Base-by-base conservation (phyloP, 2,797 vertebrate species). In the Tragelaphus eurycerus region DNA sequence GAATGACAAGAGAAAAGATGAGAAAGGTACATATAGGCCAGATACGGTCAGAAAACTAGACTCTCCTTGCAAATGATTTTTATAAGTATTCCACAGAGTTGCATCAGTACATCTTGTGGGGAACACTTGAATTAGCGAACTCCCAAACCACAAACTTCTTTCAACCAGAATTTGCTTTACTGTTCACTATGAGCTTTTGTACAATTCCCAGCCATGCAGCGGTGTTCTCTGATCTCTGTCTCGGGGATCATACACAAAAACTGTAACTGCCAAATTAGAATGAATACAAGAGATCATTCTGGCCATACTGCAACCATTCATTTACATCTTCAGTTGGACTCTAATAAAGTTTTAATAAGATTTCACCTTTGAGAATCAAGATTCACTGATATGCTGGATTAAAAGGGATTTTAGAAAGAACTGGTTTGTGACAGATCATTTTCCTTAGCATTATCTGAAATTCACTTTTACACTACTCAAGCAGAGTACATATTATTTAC, bases 111-210 rank as follows among this genome's bases (percentile, higher is more conserved):
- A 52, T 19, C 23, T 71, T 67, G 19, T 38, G 43, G n/a, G 4
- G 3, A 78, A 91, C 78, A 54, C 34, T 52, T 71, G 60, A 94
- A 67, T 57, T 62, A 67, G 17, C 34, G 31, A 76, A 86, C 71
- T 60, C 46, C 57, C 38, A 82, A 55, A 74, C 17, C 52, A 15
- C 50, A 83, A 62, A 52, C 29, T 91, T 93, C 87, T 96, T 93
- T 93, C 76, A 83, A 78, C 19, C 64, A 90, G 86, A 96, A 89
- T 89, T 84, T 86, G 29, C 85, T 86, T 93, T 88, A 96, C 92
- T 90, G 31, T 94, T 97, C 92, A 93, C 95, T 92, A 52, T 50
- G 55, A 95, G 54, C n/a, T 86, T 97, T 96, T 95, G 43, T 55
- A 10, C 59, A 78, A 57, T 81, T 93, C 43, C 12, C 74, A 3